Evolutionary conservation across 2,797 vertebrate genomes (phyloP), one percentile per base, ranked within the genome.

Genomic region (Lepidocolaptes lacrymiger): DNA sequence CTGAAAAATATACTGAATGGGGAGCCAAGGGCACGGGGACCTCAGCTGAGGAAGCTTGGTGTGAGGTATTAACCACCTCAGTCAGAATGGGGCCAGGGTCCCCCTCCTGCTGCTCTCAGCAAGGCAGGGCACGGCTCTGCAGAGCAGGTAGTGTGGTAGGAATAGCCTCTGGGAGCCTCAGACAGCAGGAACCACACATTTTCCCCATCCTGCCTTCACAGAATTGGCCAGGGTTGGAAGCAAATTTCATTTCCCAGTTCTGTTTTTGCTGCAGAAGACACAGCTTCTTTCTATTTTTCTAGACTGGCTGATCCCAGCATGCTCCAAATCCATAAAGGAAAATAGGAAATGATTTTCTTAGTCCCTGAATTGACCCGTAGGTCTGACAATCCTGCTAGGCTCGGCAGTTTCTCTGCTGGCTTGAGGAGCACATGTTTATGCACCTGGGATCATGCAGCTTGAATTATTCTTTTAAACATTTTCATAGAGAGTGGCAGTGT

Each of bases 401-500:
- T 97, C 30, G 56, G 94, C 96, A 96, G 81, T 96, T 97, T 95
- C 95, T 93, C 92, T 85, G 75, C 75, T 93, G 89, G 90, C 85
- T 94, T 64, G 64, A 96, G 91, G 61, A 96, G 79, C 9, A 19
- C 80, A 67, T 94, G 94, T 93, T 95, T 95, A 93, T 94, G 88
- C 96, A 95, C 96, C 96, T 96, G 96, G 96, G 96, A 95, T 91
- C 93, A 82, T 93, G 95, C 94, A 92, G 91, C 87, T 95, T 96
- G 96, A 97, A 96, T 96, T 96, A 97, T 97, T 96, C 95, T 96
- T 97, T 97, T 95, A 96, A 97, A 94, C 88, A 78, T 97, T 96
- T 97, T 97, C 96, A 95, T 96, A 94, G 93, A 93, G 95, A 95
- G 92, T 96, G 95, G 90, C 95, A 96, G 86, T 69, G 90, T 88